Evolutionary conservation across 2,888 invertebrate species (phyloP).

Genomic region (Calliphora vomitoria): DNA sequence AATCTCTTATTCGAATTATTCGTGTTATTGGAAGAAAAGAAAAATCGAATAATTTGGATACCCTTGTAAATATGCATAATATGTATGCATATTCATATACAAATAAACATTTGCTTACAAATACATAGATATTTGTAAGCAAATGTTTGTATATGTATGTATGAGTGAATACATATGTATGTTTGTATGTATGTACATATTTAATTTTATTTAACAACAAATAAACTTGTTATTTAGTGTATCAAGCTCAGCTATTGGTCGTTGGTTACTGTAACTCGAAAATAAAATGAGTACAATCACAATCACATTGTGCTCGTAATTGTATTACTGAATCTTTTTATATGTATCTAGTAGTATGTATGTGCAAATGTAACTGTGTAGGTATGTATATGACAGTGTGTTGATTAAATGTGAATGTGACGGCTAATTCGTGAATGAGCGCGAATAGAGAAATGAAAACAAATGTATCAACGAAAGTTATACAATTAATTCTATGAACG

Average conservation of each 20-base stretch:
- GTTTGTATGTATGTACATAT: not conserved
- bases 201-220: conserved; percentile 55
- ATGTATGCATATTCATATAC: too few species aligned
- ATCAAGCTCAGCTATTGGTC: conserved; percentile 53
- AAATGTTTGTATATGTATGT: too few species aligned
- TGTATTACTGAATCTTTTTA: not conserved
- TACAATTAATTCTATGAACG: conserved; percentile 17
- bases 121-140: too few species aligned
- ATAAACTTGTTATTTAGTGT: conserved; percentile 61
- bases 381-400: too few species aligned
- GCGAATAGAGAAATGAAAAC: conserved; percentile 27
- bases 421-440: not conserved
- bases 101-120: too few species aligned
- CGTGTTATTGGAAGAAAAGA: too few species aligned
- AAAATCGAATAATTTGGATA: too few species aligned
- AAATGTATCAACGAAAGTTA: conserved; percentile 2
- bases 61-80: too few species aligned
- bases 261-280: conserved; percentile 21
- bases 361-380: not conserved
- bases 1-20: too few species aligned
- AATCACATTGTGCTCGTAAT: not conserved
- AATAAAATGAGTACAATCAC: conserved; percentile 25
- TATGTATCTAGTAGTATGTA: not conserved
- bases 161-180: not conserved
- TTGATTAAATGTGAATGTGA: not conserved